Conservation (phyloP, 2,888 invertebrate species). For the Hydrotaea diabolus region DNA sequence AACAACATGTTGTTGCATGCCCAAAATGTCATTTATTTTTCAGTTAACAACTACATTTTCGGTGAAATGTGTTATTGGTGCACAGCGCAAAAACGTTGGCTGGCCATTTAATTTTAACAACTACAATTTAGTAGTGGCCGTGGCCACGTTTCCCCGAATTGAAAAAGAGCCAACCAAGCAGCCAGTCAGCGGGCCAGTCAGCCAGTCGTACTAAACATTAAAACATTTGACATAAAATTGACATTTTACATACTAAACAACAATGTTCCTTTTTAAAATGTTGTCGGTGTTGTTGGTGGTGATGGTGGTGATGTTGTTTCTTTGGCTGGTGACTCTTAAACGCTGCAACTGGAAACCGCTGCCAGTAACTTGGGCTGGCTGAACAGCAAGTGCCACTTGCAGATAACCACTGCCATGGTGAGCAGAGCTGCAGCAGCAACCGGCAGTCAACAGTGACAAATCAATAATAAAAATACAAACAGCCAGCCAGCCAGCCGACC, state of each 20-base stretch:
- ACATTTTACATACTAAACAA: slow-evolving; percentile 76
- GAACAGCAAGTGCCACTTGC: background rate
- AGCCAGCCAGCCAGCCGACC: too few relatives aligned
- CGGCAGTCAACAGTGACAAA: background rate
- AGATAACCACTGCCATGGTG: background rate
- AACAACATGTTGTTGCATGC: slow-evolving; percentile 49
- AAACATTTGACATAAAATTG: slow-evolving; percentile 75
- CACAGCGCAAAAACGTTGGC: background rate
- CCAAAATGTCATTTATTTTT: slow-evolving; percentile 60
- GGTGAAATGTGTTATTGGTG: slow-evolving; percentile 50
- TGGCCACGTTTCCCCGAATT: slow-evolving; percentile 46
- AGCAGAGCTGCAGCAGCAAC: background rate
- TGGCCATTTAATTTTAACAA: slow-evolving; percentile 60
- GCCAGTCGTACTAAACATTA: slow-evolving; percentile 48
- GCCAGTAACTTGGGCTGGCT: background rate
- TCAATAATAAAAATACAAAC: slow-evolving; percentile 13
- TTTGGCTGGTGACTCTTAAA: background rate
- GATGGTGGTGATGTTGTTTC: slow-evolving; percentile 50
- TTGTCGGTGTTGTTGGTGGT: slow-evolving; percentile 49
- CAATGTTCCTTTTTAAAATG: slow-evolving; percentile 60
- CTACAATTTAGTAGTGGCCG: slow-evolving; percentile 36
- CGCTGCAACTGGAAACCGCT: background rate
- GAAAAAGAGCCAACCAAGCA: background rate
- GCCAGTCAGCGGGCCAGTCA: background rate
- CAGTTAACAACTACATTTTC: slow-evolving; percentile 63